Evolutionary conservation across 2,113 vertebrate genomes (phyloP), one percentile per base, ranked within the genome.

Genomic region (Hippoglossus stenolepis): DNA sequence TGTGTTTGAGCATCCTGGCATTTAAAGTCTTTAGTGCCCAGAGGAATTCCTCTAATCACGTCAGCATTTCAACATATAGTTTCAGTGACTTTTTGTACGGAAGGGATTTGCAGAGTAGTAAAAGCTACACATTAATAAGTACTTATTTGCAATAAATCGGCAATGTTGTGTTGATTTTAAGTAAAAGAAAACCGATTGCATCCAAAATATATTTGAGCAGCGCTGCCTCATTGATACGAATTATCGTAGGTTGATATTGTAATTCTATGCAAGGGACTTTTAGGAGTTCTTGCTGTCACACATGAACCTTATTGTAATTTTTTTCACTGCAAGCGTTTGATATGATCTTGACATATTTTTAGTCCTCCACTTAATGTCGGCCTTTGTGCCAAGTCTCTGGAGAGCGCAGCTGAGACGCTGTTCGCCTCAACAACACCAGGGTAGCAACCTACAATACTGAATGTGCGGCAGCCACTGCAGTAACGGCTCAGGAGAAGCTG

Each of bases 1-100:
- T 76, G 62, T 10, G 56, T 73, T 38, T n/a, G 1, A 49, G 57
- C 75, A 70, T 67, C 76, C 76, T 81, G 75, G 43, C 53, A 76
- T 71, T 70, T 86, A 58, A 68, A 67, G 61, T 26, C 24, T 26
- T 38, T 11, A 43, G 31, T 49, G 18, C 53, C 62, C 14, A 58
- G 64, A 67, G 72, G 65, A 74, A 73, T 60, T 71, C 2, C 18
- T 38, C 28, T 60, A 4, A 59, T 70, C n/a, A 60, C 65, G 28
- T 61, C 26, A 66, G 23, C 24, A 8, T 21, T 74, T 51, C 23
- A 3, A 53, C 24, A 24, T 62, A 28, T 23, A 35, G 17, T 28
- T 53, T 54, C 11, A 35, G 11, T 35, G 12, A 67, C 11, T 35
- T 12, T 23, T 15, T 38, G n/a, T 53, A 2, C 0, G 8, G 4